Conservation (phyloP, 2,888 invertebrate species). For the Platycheirus albimanus region DNA sequence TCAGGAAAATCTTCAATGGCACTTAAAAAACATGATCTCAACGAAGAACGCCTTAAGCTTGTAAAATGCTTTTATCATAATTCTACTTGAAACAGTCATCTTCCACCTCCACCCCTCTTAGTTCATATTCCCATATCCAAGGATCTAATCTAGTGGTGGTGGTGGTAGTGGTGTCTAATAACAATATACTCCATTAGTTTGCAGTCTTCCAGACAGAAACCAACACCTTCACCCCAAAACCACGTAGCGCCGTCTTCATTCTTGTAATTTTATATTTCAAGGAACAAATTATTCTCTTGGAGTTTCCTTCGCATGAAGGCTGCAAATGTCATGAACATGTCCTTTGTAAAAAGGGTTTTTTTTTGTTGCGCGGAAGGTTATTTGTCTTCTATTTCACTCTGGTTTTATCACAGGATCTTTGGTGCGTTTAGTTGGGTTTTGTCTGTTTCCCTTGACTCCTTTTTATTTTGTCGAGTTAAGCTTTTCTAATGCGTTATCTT, state of each 20-base stretch:
- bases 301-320: conserved; percentile 17
- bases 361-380: conserved; percentile 26
- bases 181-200: conserved; percentile 58
- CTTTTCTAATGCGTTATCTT: too few species aligned
- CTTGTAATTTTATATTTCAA: conserved; percentile 32
- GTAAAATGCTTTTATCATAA: conserved; percentile 40
- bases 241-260: conserved; percentile 17
- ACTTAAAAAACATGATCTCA: conserved; percentile 25
- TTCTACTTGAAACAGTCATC: conserved; percentile 38
- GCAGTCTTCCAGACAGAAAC: conserved; percentile 33
- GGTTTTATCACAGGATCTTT: conserved; percentile 21
- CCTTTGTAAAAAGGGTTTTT: conserved; percentile 18
- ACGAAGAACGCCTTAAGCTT: conserved; percentile 25
- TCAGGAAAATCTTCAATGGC: conserved; percentile 23
- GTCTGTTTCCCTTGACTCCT: not conserved
- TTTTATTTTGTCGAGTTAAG: not conserved
- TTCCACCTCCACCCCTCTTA: conserved; percentile 1
- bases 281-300: conserved; percentile 39
- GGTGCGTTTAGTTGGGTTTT: not conserved
- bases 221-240: conserved; percentile 7
- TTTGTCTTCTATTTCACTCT: conserved; percentile 38
- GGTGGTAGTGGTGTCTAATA: conserved; percentile 36
- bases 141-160: not conserved
- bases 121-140: not conserved
- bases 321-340: conserved; percentile 53